A percentile compares a stretch with the other conserved stretches of the same genome.
Conservation (phyloP, 2,888 invertebrate genomes). For the Erpobdella octoculata region DNA sequence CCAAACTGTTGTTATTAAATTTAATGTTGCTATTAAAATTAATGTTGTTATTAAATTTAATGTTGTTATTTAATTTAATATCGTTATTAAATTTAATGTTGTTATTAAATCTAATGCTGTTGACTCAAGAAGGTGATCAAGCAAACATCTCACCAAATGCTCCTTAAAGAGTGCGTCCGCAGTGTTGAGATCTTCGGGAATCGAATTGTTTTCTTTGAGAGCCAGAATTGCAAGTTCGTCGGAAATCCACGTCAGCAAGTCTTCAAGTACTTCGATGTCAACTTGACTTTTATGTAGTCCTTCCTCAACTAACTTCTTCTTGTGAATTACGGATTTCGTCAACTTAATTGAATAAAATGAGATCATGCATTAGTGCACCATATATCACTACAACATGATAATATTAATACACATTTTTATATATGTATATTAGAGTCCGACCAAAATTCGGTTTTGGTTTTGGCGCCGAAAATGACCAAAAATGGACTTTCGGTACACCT, state of each 20-base stretch:
- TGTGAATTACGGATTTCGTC: slow-evolving; percentile 18
- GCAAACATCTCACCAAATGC: slow-evolving; percentile 42
- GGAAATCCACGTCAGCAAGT: slow-evolving; percentile 48
- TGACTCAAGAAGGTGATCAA: background rate
- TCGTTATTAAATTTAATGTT: background rate
- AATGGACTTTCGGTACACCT: no score
- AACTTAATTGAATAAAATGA: slow-evolving; percentile 6
- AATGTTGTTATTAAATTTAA: no score
- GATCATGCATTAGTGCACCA: no score
- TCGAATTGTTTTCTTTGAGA: slow-evolving; percentile 48
- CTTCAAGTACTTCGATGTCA: slow-evolving; percentile 49
- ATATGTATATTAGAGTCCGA: no score
- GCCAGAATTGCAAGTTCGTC: slow-evolving; percentile 49
- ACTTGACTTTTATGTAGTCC: slow-evolving; percentile 47
- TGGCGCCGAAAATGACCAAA: no score
- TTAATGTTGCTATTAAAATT: no score
- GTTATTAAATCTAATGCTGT: background rate
- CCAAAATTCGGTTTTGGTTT: no score
- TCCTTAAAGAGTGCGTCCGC: slow-evolving; percentile 49
- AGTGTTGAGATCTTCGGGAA: slow-evolving; percentile 48
- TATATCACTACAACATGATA: no score
- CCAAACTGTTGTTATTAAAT: no score
- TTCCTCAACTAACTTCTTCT: slow-evolving; percentile 44
- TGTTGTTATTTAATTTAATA: no score
- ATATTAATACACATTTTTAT: no score